A percentile compares a stretch with the other conserved stretches of the same genome.
These are phyloP conservation scores for Halcyon chelicuti DNA, from an alignment of 2,797 vertebrate species.

Conservation along the genomic window DNA sequence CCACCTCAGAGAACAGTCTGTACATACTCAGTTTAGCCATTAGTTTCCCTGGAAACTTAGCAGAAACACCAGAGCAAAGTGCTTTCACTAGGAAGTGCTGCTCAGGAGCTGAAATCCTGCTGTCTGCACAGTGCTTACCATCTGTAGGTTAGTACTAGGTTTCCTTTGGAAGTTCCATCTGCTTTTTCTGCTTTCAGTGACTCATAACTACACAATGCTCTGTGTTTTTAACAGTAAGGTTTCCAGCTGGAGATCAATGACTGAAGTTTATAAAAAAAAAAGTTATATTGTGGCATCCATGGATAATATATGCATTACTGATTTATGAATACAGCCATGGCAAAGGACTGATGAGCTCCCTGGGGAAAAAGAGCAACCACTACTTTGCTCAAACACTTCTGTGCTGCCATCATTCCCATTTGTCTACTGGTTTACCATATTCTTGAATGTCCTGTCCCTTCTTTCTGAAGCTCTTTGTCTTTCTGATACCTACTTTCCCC, in stretches of 20 bases:
- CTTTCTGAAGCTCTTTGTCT: not conserved
- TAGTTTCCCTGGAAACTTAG: constrained; percentile 58
- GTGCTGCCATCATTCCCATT: not conserved
- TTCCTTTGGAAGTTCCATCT: constrained; percentile 18
- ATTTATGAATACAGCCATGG: not conserved
- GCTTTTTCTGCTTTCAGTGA: not conserved
- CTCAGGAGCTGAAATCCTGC: not conserved
- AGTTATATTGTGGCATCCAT: accelerated
- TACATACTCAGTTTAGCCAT: constrained; percentile 19
- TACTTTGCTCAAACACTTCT: not conserved
- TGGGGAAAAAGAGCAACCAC: not conserved
- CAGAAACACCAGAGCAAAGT: constrained; percentile 6
- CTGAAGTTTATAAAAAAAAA: not conserved
- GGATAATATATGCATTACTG: not conserved
- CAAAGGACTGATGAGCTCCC: not conserved
- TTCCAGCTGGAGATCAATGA: not conserved
- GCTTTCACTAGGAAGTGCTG: not conserved
- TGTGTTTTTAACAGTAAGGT: not conserved
- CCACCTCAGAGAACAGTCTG: constrained; percentile 45
- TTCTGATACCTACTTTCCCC: not conserved
- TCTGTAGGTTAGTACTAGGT: constrained; percentile 12
- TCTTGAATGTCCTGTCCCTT: not conserved
- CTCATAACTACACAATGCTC: not conserved
- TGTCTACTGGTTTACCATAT: not conserved
- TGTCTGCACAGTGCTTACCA: not conserved